Base-by-base conservation (phyloP, 2,888 invertebrate genomes). In the Achlya flavicornis region DNA sequence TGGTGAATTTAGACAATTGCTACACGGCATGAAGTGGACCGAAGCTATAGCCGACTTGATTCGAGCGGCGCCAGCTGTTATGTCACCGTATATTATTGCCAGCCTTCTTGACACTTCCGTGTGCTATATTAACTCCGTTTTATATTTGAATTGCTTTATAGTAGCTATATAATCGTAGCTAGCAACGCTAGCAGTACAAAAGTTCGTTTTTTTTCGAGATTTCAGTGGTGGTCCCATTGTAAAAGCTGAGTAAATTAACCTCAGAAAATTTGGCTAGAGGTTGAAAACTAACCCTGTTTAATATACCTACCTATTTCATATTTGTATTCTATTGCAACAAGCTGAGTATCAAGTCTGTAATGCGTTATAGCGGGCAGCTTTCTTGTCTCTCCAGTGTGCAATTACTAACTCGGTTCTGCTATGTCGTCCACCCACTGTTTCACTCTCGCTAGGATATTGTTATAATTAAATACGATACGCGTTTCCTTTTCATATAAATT, bases 1-100 rank as follows among this genome's bases (percentile, higher is more conserved):
- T 41, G 38, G 38, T 38, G 41, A 41, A 41, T 41, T 12, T 41
- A 41, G 53, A 16, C 19, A 19, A 53, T 19, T 8, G 53, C 19
- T 1, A 10, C 19, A 19, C 11, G 11, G 43, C 4, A 14, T 16
- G 48, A 7, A 53, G 14, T 16, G 7, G 7, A 2, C 53, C 53
- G 53, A 53, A 3, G 8, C 8, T 19, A 53, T 35, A 48, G 14
- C 53, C 19, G 53, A 53, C 16, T 53, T 53, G 53, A 53, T 53
- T 53, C 53, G 53, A 19, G 53, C n/a, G 53, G 53, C 53, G 53
- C 53, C 53, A n/a, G 53, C 10, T 53, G 53, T 53, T 16, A 53
- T 19, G 53, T 19, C 53, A 53, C 8, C 3, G 19, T 53, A 14
- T 19, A 53, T 53, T 53, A 53, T 53, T 53, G 53, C 19, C 46